A percentile compares a stretch with the other conserved stretches of the same genome.
These are phyloP conservation scores for Saimiri boliviensis DNA, from an alignment of 2,113 vertebrate species.

Conservation along the genomic window DNA sequence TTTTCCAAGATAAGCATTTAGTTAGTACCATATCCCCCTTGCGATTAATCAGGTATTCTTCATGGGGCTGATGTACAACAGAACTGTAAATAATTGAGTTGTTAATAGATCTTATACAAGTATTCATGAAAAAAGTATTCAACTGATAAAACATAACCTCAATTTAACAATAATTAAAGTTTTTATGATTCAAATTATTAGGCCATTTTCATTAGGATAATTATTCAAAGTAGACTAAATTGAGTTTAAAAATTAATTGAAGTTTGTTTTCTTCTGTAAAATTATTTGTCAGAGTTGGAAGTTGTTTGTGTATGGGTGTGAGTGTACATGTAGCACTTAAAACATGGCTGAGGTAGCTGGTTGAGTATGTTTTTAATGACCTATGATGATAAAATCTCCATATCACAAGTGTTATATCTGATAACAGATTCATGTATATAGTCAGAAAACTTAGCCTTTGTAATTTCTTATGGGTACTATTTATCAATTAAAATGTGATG, in stretches of 20 bases:
- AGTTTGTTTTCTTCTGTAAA: neutral
- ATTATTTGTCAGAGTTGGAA: neutral
- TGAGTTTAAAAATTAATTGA: neutral
- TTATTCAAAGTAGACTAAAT: neutral
- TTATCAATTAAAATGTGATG: neutral
- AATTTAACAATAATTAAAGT: neutral
- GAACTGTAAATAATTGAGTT: neutral
- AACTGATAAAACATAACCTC: neutral
- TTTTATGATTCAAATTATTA: neutral
- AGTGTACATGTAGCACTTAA: neutral
- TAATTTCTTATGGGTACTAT: neutral
- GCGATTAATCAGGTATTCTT: neutral
- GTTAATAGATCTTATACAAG: neutral
- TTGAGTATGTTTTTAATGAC: neutral
- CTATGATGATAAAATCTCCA: neutral
- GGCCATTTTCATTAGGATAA: neutral
- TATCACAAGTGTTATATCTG: neutral
- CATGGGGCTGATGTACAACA: neutral
- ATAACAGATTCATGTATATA: neutral
- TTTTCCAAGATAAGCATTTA: neutral
- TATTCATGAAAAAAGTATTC: neutral
- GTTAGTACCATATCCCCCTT: neutral
- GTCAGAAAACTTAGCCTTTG: neutral
- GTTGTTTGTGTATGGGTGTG: neutral
- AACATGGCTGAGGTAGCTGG: neutral